phyloP scores from a whole-genome alignment of 1,140 invertebrate species.

The Drosophila tristis region DNA sequence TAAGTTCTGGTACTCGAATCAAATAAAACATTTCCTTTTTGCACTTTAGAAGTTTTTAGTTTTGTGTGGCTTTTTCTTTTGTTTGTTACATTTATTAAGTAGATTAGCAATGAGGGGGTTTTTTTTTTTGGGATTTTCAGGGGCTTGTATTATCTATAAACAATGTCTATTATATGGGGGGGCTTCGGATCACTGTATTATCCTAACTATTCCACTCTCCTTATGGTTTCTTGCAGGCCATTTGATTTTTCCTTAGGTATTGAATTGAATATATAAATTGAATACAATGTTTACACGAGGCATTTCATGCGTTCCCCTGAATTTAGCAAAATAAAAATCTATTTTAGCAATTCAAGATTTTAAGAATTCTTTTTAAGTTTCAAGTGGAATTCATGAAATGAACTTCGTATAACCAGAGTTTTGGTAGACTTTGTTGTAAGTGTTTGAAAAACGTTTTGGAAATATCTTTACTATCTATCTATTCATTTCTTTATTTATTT shows the following conservation, averaged over 20 bases:
- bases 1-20: conserved; percentile 71
- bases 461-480: conserved; percentile 36
- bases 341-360: too few relatives aligned
- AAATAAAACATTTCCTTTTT: conserved; percentile 61
- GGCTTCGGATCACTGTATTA: conserved; percentile 36
- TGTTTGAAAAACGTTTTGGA: conserved; percentile 32
- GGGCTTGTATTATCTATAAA: conserved; percentile 51
- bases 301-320: too few relatives aligned
- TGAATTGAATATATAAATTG: conserved; percentile 1
- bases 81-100: conserved; percentile 64
- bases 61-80: conserved; percentile 30
- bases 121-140: conserved; percentile 29
- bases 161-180: conserved; percentile 44
- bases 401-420: background rate
- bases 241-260: conserved; percentile 19
- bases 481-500: conserved; percentile 36
- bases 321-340: too few relatives aligned
- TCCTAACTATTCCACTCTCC: conserved; percentile 29
- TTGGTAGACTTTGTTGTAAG: conserved; percentile 24
- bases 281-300: too few relatives aligned
- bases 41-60: conserved; percentile 68
- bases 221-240: conserved; percentile 51
- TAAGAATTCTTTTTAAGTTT: too few relatives aligned
- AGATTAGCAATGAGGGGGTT: conserved; percentile 46
- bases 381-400: too few relatives aligned